Conservation (phyloP, 2,113 vertebrate genomes). For the Vidua chalybeata region DNA sequence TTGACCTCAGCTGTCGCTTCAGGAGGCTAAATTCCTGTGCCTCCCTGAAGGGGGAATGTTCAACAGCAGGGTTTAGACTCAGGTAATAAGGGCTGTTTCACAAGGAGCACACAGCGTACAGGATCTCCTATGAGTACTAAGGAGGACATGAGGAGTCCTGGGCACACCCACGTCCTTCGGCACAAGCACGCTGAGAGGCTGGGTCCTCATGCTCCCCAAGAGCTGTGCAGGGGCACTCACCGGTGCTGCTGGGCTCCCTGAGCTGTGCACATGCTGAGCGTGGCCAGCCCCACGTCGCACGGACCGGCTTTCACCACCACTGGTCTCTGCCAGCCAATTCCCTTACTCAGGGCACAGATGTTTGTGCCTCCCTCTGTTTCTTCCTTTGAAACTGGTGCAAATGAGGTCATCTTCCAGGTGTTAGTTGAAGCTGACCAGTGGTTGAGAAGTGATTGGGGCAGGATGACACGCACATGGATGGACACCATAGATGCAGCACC, state of each 20-base stretch:
- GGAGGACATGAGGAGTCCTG: background rate
- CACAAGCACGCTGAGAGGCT: fast-evolving
- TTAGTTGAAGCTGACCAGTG: background rate
- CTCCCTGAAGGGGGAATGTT: background rate
- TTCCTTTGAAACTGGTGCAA: background rate
- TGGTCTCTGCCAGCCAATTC: background rate
- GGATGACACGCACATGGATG: background rate
- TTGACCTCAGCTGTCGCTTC: background rate
- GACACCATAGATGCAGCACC: background rate
- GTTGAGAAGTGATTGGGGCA: background rate
- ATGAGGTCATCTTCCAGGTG: background rate
- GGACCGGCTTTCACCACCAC: fast-evolving
- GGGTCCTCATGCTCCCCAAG: fast-evolving
- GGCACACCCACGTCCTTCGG: fast-evolving
- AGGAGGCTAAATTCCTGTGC: background rate
- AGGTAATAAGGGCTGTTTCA: background rate
- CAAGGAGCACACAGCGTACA: background rate
- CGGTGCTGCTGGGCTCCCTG: background rate
- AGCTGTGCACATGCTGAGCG: fast-evolving
- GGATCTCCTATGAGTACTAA: background rate
- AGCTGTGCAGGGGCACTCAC: background rate
- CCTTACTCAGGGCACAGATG: background rate
- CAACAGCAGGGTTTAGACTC: background rate
- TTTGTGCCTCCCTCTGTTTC: background rate
- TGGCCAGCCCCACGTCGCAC: fast-evolving